Evolutionary conservation across 2,888 invertebrate genomes (phyloP).

Genomic region (Hyposoter didymator): DNA sequence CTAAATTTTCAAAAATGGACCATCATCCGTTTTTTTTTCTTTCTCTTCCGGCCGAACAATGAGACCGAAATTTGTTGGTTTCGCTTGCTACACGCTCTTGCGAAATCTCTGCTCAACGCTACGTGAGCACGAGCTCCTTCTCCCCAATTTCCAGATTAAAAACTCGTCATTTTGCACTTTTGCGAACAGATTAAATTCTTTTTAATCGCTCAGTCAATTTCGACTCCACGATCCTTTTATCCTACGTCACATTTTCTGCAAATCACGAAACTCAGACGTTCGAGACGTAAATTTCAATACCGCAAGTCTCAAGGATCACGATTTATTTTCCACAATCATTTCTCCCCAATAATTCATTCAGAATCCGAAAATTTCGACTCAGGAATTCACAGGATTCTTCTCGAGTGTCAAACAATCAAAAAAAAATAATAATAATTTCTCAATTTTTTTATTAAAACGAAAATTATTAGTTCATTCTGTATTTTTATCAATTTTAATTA

Average conservation of each 20-base stretch:
- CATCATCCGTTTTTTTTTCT: neutral
- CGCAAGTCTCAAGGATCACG: neutral
- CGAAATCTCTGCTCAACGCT: constrained; percentile 23
- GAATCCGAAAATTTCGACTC: neutral
- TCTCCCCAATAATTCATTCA: neutral
- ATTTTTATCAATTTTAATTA: too few species aligned
- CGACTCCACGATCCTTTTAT: neutral
- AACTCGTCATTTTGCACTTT: constrained; percentile 12
- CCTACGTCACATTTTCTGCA: neutral
- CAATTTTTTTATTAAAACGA: too few species aligned
- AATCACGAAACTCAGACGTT: neutral
- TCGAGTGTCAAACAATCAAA: too few species aligned
- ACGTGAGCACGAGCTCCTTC: neutral
- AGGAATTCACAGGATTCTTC: too few species aligned
- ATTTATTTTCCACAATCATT: neutral
- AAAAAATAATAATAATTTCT: too few species aligned
- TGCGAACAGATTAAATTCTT: neutral
- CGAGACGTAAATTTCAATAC: neutral
- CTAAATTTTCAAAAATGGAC: neutral
- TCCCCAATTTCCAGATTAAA: constrained; percentile 13
- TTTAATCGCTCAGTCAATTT: neutral
- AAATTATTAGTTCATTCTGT: too few species aligned
- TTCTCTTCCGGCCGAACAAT: neutral
- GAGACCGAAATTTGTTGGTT: constrained; percentile 11
- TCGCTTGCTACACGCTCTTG: neutral